Evolutionary conservation across 2,113 vertebrate species (phyloP).

Genomic region (Microtus richardsoni): DNA sequence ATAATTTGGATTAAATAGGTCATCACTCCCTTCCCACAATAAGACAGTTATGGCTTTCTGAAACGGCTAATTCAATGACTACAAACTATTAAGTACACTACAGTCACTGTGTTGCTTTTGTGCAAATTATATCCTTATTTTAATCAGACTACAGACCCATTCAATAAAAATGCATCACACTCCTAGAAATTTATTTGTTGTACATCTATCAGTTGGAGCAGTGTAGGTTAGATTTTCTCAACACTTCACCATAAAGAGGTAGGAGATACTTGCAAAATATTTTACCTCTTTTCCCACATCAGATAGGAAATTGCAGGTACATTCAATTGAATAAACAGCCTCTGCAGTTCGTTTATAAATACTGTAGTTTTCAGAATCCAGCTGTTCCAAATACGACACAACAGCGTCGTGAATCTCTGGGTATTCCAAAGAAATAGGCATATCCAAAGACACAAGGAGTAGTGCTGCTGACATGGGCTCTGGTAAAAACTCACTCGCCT

Average conservation of each 20-base stretch:
- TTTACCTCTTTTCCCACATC: slow-evolving; percentile 91
- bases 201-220: neutral
- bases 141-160: neutral
- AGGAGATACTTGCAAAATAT: slow-evolving; percentile 28
- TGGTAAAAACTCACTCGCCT: slow-evolving; percentile 91
- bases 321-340: slow-evolving; percentile 91
- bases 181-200: neutral
- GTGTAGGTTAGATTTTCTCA: neutral
- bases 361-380: slow-evolving; percentile 91
- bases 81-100: neutral
- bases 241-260: neutral
- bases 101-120: slow-evolving; percentile 4
- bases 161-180: neutral
- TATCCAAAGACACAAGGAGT: slow-evolving; percentile 93
- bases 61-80: neutral
- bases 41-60: neutral
- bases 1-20: neutral
- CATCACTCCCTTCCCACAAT: neutral
- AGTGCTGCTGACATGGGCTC: slow-evolving; percentile 90
- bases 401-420: slow-evolving; percentile 91
- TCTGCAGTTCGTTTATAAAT: slow-evolving; percentile 91
- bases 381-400: slow-evolving; percentile 95
- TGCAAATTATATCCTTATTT: neutral
- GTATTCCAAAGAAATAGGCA: slow-evolving; percentile 91
- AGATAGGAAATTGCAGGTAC: slow-evolving; percentile 92